Evolutionary conservation across 2,113 vertebrate species (phyloP).

Genomic region (Gambusia holbrooki): DNA sequence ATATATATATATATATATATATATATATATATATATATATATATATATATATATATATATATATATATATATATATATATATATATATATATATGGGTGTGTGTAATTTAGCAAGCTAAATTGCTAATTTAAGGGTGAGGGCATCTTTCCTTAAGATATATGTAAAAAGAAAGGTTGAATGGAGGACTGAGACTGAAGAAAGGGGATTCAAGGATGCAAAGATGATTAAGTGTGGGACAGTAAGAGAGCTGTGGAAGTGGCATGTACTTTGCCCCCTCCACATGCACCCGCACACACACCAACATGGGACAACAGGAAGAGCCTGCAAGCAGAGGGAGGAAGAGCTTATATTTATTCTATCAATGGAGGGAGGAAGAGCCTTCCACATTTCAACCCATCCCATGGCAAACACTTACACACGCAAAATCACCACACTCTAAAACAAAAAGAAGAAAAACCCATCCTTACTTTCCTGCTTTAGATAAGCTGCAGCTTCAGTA

Average conservation of each 20-base stretch:
- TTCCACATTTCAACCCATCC: slow-evolving; percentile 31
- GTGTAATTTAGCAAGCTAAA: no score
- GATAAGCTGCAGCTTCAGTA: slow-evolving; percentile 32
- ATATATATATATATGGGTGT: no score
- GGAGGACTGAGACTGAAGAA: neutral
- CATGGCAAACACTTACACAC: slow-evolving; percentile 16
- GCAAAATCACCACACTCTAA: neutral
- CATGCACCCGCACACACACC: neutral
- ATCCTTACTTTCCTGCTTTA: slow-evolving; percentile 46
- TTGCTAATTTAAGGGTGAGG: no score
- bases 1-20: neutral
- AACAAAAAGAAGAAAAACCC: slow-evolving; percentile 23
- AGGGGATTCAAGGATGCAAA: neutral
- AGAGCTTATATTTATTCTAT: slow-evolving; percentile 63
- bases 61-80: no score
- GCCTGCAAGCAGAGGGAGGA: slow-evolving; percentile 52
- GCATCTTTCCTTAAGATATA: no score
- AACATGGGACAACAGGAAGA: slow-evolving; percentile 59
- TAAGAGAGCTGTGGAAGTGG: slow-evolving; percentile 26
- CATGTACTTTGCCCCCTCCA: slow-evolving; percentile 15
- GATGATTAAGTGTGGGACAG: neutral
- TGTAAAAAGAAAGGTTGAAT: neutral
- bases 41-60: neutral
- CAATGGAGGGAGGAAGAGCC: slow-evolving; percentile 56
- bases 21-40: neutral